Evolutionary conservation across 92 coral and sea anemone genomes (phyloP).

Genomic region (Phenganax stokvisi): DNA sequence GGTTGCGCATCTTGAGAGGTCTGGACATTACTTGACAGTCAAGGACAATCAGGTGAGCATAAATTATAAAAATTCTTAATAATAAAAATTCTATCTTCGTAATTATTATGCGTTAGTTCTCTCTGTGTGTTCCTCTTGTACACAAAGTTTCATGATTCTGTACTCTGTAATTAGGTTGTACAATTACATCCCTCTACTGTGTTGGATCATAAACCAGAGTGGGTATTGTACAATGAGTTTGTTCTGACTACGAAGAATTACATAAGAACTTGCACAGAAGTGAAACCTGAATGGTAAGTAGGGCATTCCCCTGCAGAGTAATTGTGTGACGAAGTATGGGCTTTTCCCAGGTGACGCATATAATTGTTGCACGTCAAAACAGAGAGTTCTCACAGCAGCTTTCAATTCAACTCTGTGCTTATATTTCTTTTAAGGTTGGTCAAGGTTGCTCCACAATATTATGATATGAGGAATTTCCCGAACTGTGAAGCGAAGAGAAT

Average conservation of each 20-base stretch:
- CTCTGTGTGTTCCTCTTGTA: background rate
- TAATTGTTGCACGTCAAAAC: background rate
- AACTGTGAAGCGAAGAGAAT: constrained; percentile 97
- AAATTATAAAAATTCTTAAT: too few relatives aligned
- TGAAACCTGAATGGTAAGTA: constrained; percentile 95
- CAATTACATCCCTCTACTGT: constrained; percentile 98
- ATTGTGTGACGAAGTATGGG: background rate
- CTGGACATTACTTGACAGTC: constrained; percentile 99
- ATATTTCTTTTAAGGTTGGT: constrained; percentile 56
- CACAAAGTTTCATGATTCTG: background rate
- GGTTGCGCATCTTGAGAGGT: constrained; percentile 99
- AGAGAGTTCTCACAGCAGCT: too few relatives aligned
- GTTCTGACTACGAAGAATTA: constrained; percentile 98
- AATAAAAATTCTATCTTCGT: background rate
- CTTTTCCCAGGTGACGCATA: too few relatives aligned
- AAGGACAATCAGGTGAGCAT: constrained; percentile 99
- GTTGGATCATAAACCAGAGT: constrained; percentile 98
- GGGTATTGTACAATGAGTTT: constrained; percentile 99
- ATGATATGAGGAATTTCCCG: constrained; percentile 98
- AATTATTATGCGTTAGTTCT: background rate
- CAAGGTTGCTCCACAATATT: constrained; percentile 89
- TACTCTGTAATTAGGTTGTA: constrained; percentile 65
- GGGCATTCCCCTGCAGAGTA: background rate
- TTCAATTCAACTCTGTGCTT: too few relatives aligned
- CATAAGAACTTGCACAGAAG: constrained; percentile 94